phyloP scores from a whole-genome alignment of 2,797 vertebrate genomes.

The Setipinna tenuifilis region DNA sequence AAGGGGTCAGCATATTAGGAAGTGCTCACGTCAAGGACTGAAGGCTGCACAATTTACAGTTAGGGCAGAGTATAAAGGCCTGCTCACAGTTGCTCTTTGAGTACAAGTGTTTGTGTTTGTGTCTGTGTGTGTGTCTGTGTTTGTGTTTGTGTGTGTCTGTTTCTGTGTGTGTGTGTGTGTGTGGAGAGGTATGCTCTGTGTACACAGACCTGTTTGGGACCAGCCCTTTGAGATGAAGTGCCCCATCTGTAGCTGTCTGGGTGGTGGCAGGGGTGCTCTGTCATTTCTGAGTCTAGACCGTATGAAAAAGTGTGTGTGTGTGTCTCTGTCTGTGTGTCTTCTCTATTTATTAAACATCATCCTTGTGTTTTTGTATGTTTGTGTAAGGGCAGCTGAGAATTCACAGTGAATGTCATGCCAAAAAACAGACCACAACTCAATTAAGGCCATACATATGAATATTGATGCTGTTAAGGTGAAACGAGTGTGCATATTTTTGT shows the following conservation, averaged over 20 bases:
- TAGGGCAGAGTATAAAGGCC: too few relatives aligned
- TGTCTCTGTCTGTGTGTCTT: too few relatives aligned
- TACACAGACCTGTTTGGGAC: not conserved
- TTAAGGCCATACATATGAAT: not conserved
- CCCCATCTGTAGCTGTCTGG: not conserved
- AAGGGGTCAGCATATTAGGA: too few relatives aligned
- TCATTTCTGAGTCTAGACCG: not conserved
- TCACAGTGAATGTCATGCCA: not conserved
- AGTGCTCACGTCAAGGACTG: too few relatives aligned
- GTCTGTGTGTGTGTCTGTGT: slow-evolving; percentile 9
- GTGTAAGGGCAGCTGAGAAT: not conserved
- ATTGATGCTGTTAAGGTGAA: not conserved
- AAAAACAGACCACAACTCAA: not conserved
- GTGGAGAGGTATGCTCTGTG: too few relatives aligned
- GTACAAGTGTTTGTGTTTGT: too few relatives aligned
- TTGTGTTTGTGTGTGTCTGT: slow-evolving; percentile 13
- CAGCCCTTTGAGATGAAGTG: not conserved
- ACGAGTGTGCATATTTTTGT: not conserved
- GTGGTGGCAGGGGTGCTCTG: not conserved
- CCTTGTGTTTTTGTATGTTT: not conserved
- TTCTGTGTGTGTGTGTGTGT: too few relatives aligned
- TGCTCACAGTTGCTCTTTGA: too few relatives aligned
- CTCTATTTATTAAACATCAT: not conserved
- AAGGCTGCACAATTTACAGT: too few relatives aligned
- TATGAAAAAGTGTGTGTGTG: too few relatives aligned